Base-by-base conservation (phyloP, 2,888 invertebrate genomes). In the Thumatha senex region DNA sequence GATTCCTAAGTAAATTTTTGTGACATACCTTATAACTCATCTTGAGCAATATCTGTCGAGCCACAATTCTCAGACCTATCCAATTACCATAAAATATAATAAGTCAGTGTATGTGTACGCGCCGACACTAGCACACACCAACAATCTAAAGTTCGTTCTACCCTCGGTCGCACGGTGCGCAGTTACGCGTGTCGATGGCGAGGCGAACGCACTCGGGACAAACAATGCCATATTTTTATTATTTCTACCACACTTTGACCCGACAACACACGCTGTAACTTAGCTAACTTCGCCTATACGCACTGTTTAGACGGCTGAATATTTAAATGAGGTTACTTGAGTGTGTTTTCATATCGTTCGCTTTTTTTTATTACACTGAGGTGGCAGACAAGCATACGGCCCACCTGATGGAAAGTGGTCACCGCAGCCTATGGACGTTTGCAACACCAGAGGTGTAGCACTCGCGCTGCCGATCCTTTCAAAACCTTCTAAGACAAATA, bases 131-230 rank as follows among this genome's bases (percentile, higher is more conserved):
- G 18, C 18, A 24, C 18, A 24, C 18, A 24, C 5, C 18, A 24
- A 24, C 18, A 24, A 42, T 31, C 12, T 29, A 30, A 45, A n/a
- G 45, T 38, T 45, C 14, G 14, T 30, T 30, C 45, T 36, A 30
- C 30, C 49, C 41, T 42, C 13, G 51, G 52, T 79, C 78, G 50
- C 78, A 76, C 78, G 78, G 53, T 52, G 61, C 56, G 65, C 78
- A 70, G 72, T 67, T 58, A 72, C 74, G 79, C 77, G 72, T 75
- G 76, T 73, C 80, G 80, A 62, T 78, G 78, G 70, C 78, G 80
- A 61, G 80, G 77, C 73, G 72, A 81, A 81, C 70, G 79, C 58
- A 78, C 67, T 50, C 71, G 62, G 70, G 54, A 67, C 69, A 77
- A 73, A 80, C 80, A 78, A 76, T 80, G 65, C 76, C 52, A 59